Conservation (phyloP, 2,113 vertebrate species). For the Cebus imitator region DNA sequence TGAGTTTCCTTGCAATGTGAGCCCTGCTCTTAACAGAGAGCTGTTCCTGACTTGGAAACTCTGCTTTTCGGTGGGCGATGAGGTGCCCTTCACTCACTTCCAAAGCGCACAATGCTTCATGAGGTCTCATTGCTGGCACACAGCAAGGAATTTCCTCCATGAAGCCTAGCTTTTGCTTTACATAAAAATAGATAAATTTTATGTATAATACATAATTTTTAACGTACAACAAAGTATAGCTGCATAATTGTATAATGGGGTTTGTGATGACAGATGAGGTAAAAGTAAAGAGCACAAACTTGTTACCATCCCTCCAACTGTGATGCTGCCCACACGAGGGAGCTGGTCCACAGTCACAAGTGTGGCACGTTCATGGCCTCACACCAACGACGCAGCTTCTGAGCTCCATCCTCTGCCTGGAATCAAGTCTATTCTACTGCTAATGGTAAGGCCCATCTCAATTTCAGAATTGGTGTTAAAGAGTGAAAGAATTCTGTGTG, state of each 20-base stretch:
- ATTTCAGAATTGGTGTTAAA: not conserved
- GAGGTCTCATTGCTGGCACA: not conserved
- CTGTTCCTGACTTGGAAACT: too few species aligned
- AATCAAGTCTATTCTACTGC: not conserved
- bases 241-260: not conserved
- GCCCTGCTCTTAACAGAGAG: not conserved
- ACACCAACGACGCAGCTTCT: accelerated
- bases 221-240: not conserved
- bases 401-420: not conserved
- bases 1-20: not conserved
- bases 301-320: not conserved
- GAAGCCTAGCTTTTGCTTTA: not conserved
- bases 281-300: not conserved
- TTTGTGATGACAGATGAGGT: not conserved
- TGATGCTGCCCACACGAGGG: not conserved
- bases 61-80: not conserved
- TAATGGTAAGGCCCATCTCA: not conserved
- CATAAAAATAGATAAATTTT: not conserved
- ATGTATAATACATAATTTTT: not conserved
- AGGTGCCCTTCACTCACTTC: not conserved
- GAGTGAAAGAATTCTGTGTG: not conserved
- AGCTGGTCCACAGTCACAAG: not conserved
- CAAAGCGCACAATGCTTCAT: accelerated
- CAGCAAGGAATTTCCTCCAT: not conserved
- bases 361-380: not conserved